Base-by-base conservation (phyloP, 1,140 invertebrate species). In the Scaptodrosophila lebanonensis region DNA sequence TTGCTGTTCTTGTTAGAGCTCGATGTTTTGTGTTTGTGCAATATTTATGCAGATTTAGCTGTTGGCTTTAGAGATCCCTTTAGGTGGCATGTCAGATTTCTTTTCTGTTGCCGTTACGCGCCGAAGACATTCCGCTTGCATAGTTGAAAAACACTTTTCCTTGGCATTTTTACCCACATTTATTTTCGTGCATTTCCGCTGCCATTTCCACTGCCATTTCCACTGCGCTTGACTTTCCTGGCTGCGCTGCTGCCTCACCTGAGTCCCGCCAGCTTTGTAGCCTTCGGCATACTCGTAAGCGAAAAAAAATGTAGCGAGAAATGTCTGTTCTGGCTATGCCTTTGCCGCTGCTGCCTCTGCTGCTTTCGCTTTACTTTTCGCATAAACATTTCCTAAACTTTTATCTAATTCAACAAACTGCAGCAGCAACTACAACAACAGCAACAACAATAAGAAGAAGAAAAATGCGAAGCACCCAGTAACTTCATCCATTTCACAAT, bases 321-420 rank as follows among this genome's bases (percentile, higher is more conserved):
- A 36, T 18, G 47, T 51, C 38, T 36, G 40, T 29, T 30, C 15
- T 33, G 29, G 29, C 43, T 45, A 15, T 22, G 32, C 42, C 51
- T 66, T 66, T 48, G 51, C 16, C 18, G 39, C 12, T 43, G 39
- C 22, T 17, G 44, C 63, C 68, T 38, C 44, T 33, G 45, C 56
- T 35, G n/a, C n/a, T n/a, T n/a, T n/a, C n/a, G n/a, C n/a, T 56
- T 63, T 66, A 66, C 33, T 79, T 73, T 68, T 66, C 65, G 73
- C 69, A 82, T 79, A 82, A 79, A 79, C 75, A 79, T 82, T 79
- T 79, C 75, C 75, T 66, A 69, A 75, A 79, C 75, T 79, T 79
- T 79, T 79, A 79, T 79, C 75, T 82, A 82, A 79, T 82, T 79
- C 75, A 70, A 69, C 68, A 82, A 82, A 82, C 68, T 79, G 63